Percentiles rank a stretch among this genome's conserved stretches.
These are phyloP conservation scores for Boleophthalmus pectinirostris DNA, from an alignment of 2,113 vertebrate species.

Conservation along the genomic window DNA sequence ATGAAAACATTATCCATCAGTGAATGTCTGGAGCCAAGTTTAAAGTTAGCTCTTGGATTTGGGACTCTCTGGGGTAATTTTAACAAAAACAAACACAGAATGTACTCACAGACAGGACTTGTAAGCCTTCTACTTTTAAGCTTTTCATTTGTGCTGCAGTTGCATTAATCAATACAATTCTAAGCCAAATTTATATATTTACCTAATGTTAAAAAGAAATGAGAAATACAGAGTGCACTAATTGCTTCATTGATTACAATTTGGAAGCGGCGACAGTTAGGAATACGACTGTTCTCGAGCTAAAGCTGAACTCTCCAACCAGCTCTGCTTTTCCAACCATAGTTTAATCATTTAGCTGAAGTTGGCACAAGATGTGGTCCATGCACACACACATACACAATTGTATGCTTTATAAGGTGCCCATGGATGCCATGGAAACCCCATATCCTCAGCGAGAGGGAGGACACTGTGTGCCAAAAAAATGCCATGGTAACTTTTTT, in stretches of 20 bases:
- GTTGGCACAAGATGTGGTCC: slow-evolving; percentile 59
- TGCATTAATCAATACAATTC: slow-evolving; percentile 49
- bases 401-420: slow-evolving; percentile 79
- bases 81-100: slow-evolving; percentile 72
- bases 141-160: slow-evolving; percentile 52
- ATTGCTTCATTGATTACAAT: slow-evolving; percentile 11
- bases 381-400: slow-evolving; percentile 51
- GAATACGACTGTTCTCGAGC: slow-evolving; percentile 29
- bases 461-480: slow-evolving; percentile 77
- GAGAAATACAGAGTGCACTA: background rate
- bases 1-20: slow-evolving; percentile 70
- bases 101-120: slow-evolving; percentile 55
- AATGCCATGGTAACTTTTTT: slow-evolving; percentile 81
- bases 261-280: background rate
- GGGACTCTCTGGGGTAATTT: slow-evolving; percentile 66
- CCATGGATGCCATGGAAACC: slow-evolving; percentile 80
- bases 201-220: slow-evolving; percentile 13
- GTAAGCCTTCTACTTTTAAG: slow-evolving; percentile 46
- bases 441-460: slow-evolving; percentile 77
- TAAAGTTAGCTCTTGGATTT: slow-evolving; percentile 71
- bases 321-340: slow-evolving; percentile 53
- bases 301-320: slow-evolving; percentile 50
- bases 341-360: slow-evolving; percentile 62
- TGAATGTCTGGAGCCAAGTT: slow-evolving; percentile 58
- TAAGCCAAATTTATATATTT: slow-evolving; percentile 41